phyloP scores from a whole-genome alignment of 1,140 invertebrate species.

The Drosophila pruinosa region DNA sequence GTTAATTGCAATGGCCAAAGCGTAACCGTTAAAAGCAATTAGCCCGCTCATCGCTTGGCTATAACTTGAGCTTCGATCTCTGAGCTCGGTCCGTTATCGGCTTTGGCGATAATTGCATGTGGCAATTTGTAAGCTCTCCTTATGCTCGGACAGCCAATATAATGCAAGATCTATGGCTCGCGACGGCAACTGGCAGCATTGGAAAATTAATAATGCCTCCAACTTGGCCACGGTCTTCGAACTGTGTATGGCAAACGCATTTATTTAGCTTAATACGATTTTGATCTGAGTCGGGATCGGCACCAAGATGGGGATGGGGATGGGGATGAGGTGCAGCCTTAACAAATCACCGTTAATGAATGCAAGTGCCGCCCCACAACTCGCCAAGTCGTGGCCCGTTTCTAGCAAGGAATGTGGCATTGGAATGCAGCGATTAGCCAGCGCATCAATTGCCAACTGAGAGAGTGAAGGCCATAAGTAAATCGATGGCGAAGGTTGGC shows the following conservation, averaged over 20 bases:
- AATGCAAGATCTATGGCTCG: slow-evolving; percentile 70
- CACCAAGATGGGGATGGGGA: neutral
- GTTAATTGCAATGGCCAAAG: slow-evolving; percentile 21
- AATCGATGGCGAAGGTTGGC: neutral
- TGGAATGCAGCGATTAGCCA: slow-evolving; percentile 16
- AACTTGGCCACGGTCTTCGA: neutral
- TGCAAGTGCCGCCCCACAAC: neutral
- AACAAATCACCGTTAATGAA: slow-evolving; percentile 69
- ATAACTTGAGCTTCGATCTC: neutral
- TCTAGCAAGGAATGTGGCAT: neutral
- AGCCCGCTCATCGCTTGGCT: slow-evolving; percentile 48
- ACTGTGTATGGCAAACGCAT: slow-evolving; percentile 46
- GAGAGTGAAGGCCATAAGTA: neutral
- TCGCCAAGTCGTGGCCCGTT: neutral
- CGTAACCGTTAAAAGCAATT: slow-evolving; percentile 65
- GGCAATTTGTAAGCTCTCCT: slow-evolving; percentile 63
- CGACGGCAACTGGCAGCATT: slow-evolving; percentile 25
- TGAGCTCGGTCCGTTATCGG: slow-evolving; percentile 45
- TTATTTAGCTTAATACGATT: slow-evolving; percentile 67
- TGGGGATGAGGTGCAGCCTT: neutral
- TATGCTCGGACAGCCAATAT: slow-evolving; percentile 56
- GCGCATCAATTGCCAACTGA: neutral
- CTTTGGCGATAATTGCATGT: slow-evolving; percentile 63
- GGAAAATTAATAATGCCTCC: slow-evolving; percentile 56
- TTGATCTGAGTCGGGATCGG: slow-evolving; percentile 38